phyloP scores from a whole-genome alignment of 35 echinoderm and acorn worm species.

The Eucidaris tribuloides region DNA sequence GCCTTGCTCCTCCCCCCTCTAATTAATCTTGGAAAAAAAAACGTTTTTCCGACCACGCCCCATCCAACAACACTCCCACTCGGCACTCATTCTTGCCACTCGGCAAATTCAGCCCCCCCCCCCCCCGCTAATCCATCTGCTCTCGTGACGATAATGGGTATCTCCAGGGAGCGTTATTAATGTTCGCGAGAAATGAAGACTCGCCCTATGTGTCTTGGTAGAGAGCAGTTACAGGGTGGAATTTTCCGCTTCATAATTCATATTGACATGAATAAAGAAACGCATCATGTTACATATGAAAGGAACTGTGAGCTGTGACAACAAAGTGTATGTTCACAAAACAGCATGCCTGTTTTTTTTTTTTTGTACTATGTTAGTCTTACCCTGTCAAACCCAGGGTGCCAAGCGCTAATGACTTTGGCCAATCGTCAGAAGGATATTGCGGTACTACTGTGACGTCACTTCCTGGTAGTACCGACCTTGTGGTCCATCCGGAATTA shows the following conservation, averaged over 20 bases:
- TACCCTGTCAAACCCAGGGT: slow-evolving; percentile 74
- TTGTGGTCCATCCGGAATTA: slow-evolving; percentile 49
- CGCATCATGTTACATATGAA: background rate
- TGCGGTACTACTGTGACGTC: background rate
- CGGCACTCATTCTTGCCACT: too few species aligned
- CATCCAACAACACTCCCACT: too few species aligned
- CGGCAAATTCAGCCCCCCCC: too few species aligned
- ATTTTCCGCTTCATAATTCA: background rate
- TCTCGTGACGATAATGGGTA: too few species aligned
- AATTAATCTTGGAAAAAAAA: too few species aligned
- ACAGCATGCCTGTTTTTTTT: background rate
- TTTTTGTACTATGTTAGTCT: background rate
- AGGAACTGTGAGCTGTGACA: background rate
- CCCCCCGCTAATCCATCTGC: too few species aligned
- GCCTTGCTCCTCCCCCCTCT: too few species aligned
- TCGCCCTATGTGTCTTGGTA: too few species aligned
- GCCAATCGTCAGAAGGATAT: slow-evolving; percentile 32
- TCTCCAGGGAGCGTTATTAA: too few species aligned
- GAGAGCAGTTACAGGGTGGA: background rate
- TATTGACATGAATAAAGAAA: background rate
- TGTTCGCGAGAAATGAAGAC: too few species aligned
- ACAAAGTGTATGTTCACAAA: background rate
- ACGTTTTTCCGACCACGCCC: too few species aligned
- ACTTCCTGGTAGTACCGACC: slow-evolving; percentile 7
- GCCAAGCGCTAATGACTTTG: slow-evolving; percentile 39